Percentiles rank a stretch among this genome's conserved stretches.
Evolutionary conservation across 2,113 vertebrate genomes (phyloP).

Genomic region (Aegithalos caudatus): DNA sequence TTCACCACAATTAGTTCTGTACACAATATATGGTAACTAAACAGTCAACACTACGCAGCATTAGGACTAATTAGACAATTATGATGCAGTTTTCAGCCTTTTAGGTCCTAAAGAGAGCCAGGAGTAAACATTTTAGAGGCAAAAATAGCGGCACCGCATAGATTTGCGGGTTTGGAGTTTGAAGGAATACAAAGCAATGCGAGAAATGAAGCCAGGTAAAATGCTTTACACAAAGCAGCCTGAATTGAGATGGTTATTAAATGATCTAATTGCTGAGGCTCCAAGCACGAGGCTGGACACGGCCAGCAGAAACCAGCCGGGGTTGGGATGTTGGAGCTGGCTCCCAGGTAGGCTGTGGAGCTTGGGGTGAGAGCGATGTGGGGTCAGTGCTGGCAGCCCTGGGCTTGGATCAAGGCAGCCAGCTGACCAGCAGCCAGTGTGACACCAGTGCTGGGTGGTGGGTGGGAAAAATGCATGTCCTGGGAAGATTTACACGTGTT

Average conservation of each 20-base stretch:
- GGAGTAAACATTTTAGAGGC: slow-evolving; percentile 85
- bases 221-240: slow-evolving; percentile 9
- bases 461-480: rapidly evolving
- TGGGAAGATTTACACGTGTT: background rate
- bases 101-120: slow-evolving; percentile 87
- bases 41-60: slow-evolving; percentile 87
- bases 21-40: slow-evolving; percentile 85
- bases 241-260: background rate
- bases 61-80: slow-evolving; percentile 99
- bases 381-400: background rate
- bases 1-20: slow-evolving; percentile 99
- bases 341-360: rapidly evolving
- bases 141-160: slow-evolving; percentile 72
- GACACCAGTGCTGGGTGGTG: background rate
- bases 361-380: rapidly evolving
- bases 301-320: rapidly evolving
- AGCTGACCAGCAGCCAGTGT: background rate
- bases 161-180: slow-evolving; percentile 63
- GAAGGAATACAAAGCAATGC: slow-evolving; percentile 66
- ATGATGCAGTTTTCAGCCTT: slow-evolving; percentile 94
- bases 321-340: background rate
- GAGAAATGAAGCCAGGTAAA: slow-evolving; percentile 41
- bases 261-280: slow-evolving; percentile 30
- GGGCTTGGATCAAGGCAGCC: rapidly evolving
- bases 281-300: background rate